Conservation (phyloP, 2,797 vertebrate genomes). For the Paramormyrops hopkinsi region DNA sequence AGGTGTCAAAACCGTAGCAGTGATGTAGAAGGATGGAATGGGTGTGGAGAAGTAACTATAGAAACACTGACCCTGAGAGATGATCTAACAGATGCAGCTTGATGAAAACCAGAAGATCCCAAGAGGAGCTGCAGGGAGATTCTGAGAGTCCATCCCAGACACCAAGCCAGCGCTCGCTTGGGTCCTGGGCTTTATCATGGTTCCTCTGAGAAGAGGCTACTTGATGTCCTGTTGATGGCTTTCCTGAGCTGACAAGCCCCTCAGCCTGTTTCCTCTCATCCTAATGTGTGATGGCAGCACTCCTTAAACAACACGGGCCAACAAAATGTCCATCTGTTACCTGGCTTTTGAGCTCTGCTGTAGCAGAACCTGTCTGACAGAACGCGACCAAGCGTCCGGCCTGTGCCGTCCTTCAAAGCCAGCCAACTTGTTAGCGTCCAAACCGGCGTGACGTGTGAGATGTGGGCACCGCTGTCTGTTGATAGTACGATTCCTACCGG, state of each 20-base stretch:
- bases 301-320: not conserved
- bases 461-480: not conserved
- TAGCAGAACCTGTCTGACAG: not conserved
- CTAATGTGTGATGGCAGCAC: not conserved
- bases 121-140: not conserved
- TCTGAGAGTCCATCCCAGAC: not conserved
- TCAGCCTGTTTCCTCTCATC: not conserved
- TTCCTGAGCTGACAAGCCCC: not conserved
- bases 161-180: not conserved
- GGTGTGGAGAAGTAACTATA: not conserved
- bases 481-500: not conserved
- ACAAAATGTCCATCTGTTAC: not conserved
- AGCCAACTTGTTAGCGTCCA: not conserved
- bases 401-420: not conserved
- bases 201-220: not conserved
- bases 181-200: not conserved
- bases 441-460: not conserved
- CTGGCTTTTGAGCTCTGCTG: not conserved
- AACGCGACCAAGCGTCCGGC: not conserved
- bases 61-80: not conserved
- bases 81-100: not conserved
- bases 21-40: not conserved
- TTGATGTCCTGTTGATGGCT: not conserved
- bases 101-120: not conserved
- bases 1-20: not conserved